phyloP scores from a whole-genome alignment of 1,140 invertebrate species.

The Paraescarpia echinospica region DNA sequence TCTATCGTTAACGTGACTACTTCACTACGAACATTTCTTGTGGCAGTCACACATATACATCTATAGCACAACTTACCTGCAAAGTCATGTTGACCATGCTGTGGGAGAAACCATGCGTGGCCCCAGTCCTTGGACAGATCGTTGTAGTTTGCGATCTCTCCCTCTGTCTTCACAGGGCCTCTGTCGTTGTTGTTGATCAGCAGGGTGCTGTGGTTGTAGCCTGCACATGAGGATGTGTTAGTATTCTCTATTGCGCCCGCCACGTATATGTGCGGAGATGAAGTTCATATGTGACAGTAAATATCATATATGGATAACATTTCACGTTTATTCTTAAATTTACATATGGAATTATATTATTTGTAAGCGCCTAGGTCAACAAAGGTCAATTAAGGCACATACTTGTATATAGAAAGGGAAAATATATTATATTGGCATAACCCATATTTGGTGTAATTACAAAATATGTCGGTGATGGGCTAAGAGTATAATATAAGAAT shows the following conservation, averaged over 20 bases:
- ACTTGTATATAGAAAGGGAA: no score
- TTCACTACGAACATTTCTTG: neutral
- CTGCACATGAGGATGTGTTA: constrained; percentile 24
- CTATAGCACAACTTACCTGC: constrained; percentile 23
- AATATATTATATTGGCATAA: no score
- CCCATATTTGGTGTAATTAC: no score
- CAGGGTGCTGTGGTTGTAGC: constrained; percentile 40
- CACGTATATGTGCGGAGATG: no score
- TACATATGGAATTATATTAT: no score
- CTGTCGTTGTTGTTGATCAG: constrained; percentile 43
- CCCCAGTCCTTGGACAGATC: constrained; percentile 37
- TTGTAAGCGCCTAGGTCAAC: no score
- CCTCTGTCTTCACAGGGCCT: constrained; percentile 33
- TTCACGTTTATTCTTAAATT: no score
- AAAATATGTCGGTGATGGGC: neutral
- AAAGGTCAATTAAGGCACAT: no score
- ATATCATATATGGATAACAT: no score
- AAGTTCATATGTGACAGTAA: no score
- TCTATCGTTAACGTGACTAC: neutral
- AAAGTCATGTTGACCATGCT: constrained; percentile 39
- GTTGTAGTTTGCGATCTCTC: constrained; percentile 35
- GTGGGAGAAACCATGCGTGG: constrained; percentile 44
- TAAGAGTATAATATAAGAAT: neutral
- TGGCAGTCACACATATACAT: neutral
- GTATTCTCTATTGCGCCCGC: neutral